Conservation (phyloP, 2,888 invertebrate species). For the Torymus aiolomorphi region DNA sequence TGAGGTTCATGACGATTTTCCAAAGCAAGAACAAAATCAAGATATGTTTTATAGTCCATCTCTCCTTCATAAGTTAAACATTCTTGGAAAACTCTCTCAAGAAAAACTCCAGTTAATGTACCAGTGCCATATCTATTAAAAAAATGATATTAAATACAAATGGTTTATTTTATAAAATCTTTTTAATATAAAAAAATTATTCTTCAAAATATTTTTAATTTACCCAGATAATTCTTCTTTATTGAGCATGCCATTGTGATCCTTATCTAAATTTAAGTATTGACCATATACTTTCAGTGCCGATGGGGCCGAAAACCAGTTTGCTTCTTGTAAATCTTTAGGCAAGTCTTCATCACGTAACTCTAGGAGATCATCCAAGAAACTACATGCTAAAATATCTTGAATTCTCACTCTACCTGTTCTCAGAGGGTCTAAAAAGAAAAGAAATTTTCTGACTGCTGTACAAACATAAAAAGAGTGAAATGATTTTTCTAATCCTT, state of each 20-base stretch:
- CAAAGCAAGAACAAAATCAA: slow-evolving; percentile 94
- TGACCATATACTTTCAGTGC: slow-evolving; percentile 94
- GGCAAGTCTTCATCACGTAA: slow-evolving; percentile 89
- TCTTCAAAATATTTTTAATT: slow-evolving; percentile 54
- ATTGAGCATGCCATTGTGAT: slow-evolving; percentile 97
- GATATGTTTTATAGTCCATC: slow-evolving; percentile 97
- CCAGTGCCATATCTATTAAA: slow-evolving; percentile 88
- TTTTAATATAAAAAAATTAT: slow-evolving; percentile 18
- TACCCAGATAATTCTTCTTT: slow-evolving; percentile 91
- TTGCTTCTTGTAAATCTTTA: slow-evolving; percentile 89
- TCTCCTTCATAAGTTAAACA: slow-evolving; percentile 95
- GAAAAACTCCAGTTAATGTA: slow-evolving; percentile 91
- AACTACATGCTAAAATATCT: slow-evolving; percentile 93
- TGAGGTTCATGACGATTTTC: slow-evolving; percentile 95
- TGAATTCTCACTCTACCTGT: slow-evolving; percentile 93
- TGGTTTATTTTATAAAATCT: slow-evolving; percentile 2
- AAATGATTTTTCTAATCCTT: slow-evolving; percentile 94
- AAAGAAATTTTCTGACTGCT: slow-evolving; percentile 95
- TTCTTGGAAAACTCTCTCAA: slow-evolving; percentile 95
- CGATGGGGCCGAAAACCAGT: slow-evolving; percentile 94
- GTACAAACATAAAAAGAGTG: slow-evolving; percentile 97
- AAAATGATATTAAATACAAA: not conserved
- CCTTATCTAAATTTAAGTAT: slow-evolving; percentile 93
- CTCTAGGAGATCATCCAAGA: slow-evolving; percentile 93
- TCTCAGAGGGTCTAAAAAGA: slow-evolving; percentile 93